Conservation (phyloP, 2,797 vertebrate genomes). For the Heliangelus exortis region DNA sequence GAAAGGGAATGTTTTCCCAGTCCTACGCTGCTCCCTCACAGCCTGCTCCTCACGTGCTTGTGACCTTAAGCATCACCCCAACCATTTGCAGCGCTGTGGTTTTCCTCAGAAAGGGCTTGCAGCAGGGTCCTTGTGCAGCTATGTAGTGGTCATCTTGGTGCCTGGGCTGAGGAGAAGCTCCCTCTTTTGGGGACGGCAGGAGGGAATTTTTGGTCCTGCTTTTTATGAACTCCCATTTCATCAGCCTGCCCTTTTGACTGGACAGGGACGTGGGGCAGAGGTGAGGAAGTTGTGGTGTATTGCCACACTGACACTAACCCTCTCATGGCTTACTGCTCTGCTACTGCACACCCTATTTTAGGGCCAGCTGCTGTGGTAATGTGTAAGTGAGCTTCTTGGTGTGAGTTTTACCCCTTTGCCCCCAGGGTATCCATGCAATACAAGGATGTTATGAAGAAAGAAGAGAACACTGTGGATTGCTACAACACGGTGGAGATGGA, state of each 20-base stretch:
- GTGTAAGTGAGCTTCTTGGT: accelerated
- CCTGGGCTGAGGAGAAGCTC: neutral
- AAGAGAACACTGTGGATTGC: neutral
- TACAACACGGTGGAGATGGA: neutral
- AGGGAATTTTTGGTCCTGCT: neutral
- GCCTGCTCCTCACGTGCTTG: accelerated
- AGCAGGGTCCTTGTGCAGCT: neutral
- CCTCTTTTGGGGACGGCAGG: neutral
- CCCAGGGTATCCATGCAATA: neutral
- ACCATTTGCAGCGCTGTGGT: accelerated
- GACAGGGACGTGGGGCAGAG: neutral
- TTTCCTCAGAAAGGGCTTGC: neutral
- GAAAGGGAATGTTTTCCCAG: neutral
- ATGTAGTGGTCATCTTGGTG: neutral
- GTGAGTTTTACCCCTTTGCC: neutral
- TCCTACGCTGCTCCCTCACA: neutral
- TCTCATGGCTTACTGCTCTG: neutral
- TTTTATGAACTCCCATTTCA: neutral
- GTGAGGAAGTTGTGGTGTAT: neutral
- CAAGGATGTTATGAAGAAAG: neutral
- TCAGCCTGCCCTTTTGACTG: neutral
- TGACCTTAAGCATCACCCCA: neutral
- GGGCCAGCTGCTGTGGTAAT: neutral
- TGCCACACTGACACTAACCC: neutral
- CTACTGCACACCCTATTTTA: neutral